A percentile compares a stretch with the other conserved stretches of the same genome.
These are phyloP conservation scores for Drosophila multiciliata DNA, from an alignment of 2,888 invertebrate genomes.

Conservation along the genomic window DNA sequence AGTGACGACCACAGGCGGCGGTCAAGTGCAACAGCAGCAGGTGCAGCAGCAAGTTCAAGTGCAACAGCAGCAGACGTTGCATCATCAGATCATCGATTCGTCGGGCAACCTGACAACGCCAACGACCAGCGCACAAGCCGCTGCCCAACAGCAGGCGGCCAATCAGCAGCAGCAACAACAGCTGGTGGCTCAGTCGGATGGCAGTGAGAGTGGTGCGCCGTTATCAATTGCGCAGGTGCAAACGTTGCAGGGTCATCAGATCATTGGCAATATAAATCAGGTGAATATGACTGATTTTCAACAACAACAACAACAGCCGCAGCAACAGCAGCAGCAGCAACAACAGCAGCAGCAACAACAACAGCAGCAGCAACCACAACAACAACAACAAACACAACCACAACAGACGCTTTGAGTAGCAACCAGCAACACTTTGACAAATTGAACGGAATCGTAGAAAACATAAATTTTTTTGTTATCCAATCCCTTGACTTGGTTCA, in stretches of 20 bases:
- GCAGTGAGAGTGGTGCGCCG: constrained; percentile 84
- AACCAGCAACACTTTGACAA: constrained; percentile 45
- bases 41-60: constrained; percentile 72
- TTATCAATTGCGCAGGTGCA: constrained; percentile 85
- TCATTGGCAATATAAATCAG: constrained; percentile 85
- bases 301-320: constrained; percentile 75
- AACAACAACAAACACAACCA: constrained; percentile 61
- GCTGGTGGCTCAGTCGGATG: constrained; percentile 84
- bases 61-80: constrained; percentile 76
- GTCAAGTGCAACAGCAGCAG: constrained; percentile 78
- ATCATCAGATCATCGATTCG: constrained; percentile 84
- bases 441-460: constrained; percentile 46
- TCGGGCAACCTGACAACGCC: constrained; percentile 84
- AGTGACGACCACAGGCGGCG: constrained; percentile 62
- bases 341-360: constrained; percentile 39
- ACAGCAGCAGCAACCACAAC: constrained; percentile 48
- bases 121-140: constrained; percentile 75
- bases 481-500: constrained; percentile 46
- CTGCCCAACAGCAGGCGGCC: constrained; percentile 71
- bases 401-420: constrained; percentile 71
- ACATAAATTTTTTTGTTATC: constrained; percentile 23
- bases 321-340: constrained; percentile 54
- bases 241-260: constrained; percentile 85
- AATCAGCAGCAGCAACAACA: constrained; percentile 74
- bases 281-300: constrained; percentile 85